A percentile compares a stretch with the other conserved stretches of the same genome.
phyloP scores from a whole-genome alignment of 2,113 vertebrate genomes.

The Chaenogobius annularis region DNA sequence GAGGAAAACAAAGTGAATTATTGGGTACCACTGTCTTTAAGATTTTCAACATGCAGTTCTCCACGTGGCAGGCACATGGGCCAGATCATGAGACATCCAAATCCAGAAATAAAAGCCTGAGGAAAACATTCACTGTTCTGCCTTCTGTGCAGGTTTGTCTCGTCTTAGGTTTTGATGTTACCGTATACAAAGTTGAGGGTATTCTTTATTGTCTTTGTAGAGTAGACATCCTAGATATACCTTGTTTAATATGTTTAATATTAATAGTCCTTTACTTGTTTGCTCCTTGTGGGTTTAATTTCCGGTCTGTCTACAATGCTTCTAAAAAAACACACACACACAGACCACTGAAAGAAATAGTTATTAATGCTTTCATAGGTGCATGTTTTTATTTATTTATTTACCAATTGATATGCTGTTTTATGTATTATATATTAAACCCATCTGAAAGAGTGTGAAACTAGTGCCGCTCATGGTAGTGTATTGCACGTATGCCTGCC shows the following conservation, averaged over 20 bases:
- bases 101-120: not conserved
- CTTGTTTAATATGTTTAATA: not conserved
- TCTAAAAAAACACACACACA: not conserved
- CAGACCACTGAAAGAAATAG: not conserved
- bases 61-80: constrained; percentile 9
- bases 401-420: too few species aligned
- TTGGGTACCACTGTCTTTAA: not conserved
- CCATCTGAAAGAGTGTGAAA: too few species aligned
- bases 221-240: not conserved
- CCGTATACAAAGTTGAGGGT: too few species aligned
- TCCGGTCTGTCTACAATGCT: not conserved
- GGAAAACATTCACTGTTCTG: not conserved
- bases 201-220: not conserved
- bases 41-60: not conserved
- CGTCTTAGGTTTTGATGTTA: too few species aligned
- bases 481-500: too few species aligned
- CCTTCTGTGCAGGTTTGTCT: not conserved
- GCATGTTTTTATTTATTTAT: too few species aligned
- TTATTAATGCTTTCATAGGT: not conserved
- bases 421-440: too few species aligned
- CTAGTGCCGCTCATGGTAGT: too few species aligned
- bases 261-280: not conserved
- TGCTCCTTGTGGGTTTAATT: not conserved
- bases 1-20: not conserved
- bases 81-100: not conserved